phyloP scores from a whole-genome alignment of 2,797 vertebrate species.

The Galaxias olidus region DNA sequence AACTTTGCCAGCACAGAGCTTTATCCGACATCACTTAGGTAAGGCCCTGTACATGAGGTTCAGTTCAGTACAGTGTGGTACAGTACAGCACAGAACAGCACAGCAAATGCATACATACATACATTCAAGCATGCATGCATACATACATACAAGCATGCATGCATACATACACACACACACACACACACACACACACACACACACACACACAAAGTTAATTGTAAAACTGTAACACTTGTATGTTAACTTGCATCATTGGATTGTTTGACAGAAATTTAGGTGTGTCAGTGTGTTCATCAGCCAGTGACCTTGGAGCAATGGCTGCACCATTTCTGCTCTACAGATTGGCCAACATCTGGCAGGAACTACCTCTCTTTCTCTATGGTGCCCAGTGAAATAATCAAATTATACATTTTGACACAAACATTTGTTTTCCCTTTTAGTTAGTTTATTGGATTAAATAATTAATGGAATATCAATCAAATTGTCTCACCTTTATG shows the following conservation, averaged over 20 bases:
- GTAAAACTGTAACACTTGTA: background rate
- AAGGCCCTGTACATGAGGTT: background rate
- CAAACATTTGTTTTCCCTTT: background rate
- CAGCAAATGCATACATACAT: background rate
- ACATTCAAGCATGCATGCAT: no score
- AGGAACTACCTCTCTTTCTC: constrained; percentile 39
- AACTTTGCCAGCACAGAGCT: constrained; percentile 60
- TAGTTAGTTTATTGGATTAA: background rate
- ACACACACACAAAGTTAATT: background rate
- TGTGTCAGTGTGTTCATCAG: constrained; percentile 80
- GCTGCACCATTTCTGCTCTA: constrained; percentile 81
- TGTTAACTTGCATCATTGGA: background rate
- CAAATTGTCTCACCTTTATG: background rate
- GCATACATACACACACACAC: background rate
- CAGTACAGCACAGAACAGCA: background rate
- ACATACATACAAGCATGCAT: no score
- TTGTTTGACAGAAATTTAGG: constrained; percentile 73
- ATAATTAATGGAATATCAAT: background rate
- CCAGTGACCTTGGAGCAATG: constrained; percentile 80
- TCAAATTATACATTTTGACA: no score
- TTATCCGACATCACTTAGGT: constrained; percentile 46
- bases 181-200: background rate
- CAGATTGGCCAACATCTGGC: constrained; percentile 67
- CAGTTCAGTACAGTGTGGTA: background rate
- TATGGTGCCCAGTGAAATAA: constrained; percentile 9